Percentiles rank a stretch among this genome's conserved stretches.
These are phyloP conservation scores for Gobio occitaniae DNA, from an alignment of 2,797 vertebrate genomes.

Conservation along the genomic window DNA sequence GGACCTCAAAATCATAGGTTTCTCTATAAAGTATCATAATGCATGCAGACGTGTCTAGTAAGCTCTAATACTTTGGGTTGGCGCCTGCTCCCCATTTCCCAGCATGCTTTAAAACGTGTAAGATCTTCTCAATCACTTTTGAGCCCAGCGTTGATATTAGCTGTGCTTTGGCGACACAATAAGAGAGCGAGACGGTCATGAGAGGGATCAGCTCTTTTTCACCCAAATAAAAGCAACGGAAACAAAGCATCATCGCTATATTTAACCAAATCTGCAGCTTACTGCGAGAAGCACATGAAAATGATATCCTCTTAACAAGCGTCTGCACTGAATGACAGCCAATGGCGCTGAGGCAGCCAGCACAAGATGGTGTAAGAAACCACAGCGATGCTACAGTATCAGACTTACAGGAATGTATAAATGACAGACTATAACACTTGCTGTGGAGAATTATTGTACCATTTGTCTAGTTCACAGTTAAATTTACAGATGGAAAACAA, in stretches of 20 bases:
- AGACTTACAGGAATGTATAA: not conserved
- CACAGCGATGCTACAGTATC: constrained; percentile 13
- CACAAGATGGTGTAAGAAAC: constrained; percentile 73
- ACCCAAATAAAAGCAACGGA: constrained; percentile 70
- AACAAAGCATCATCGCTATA: constrained; percentile 78
- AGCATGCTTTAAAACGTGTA: constrained; percentile 85
- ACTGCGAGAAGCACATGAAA: constrained; percentile 80
- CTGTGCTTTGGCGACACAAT: constrained; percentile 79
- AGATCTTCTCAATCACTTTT: constrained; percentile 85
- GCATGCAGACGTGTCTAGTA: constrained; percentile 70
- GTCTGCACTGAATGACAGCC: constrained; percentile 78
- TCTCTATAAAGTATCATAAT: constrained; percentile 58
- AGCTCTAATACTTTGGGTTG: constrained; percentile 82
- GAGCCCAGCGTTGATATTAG: constrained; percentile 82
- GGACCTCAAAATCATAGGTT: constrained; percentile 57
- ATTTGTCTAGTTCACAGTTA: not conserved
- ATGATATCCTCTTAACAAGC: constrained; percentile 84
- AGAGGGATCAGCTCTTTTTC: constrained; percentile 81
- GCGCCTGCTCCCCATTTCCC: constrained; percentile 81
- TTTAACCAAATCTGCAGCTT: constrained; percentile 86
- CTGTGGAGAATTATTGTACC: not conserved
- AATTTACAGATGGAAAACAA: not conserved
- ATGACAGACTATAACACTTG: not conserved
- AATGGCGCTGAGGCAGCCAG: constrained; percentile 71
- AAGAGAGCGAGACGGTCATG: constrained; percentile 76